These are phyloP conservation scores for Perodicticus potto DNA, from an alignment of 2,797 vertebrate genomes.

Conservation along the genomic window DNA sequence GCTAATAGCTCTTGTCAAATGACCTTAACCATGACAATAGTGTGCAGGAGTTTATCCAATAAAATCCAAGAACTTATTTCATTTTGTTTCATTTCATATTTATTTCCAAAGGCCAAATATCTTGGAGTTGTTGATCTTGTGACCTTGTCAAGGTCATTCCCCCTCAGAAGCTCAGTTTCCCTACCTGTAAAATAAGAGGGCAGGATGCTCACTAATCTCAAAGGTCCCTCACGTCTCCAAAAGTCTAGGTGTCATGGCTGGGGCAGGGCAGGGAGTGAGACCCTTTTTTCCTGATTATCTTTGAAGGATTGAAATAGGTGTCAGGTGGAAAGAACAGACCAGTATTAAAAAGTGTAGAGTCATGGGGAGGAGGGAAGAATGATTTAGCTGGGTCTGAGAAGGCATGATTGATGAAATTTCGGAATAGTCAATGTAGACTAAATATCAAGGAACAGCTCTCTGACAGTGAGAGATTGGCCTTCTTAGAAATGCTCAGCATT, in stretches of 20 bases:
- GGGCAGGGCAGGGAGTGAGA: background rate
- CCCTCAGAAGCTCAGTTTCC: background rate
- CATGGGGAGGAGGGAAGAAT: background rate
- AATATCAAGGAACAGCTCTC: constrained; percentile 3
- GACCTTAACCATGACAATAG: background rate
- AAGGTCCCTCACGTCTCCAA: background rate
- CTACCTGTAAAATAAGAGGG: background rate
- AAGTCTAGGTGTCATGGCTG: background rate
- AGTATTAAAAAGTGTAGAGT: background rate
- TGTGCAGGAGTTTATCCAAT: background rate
- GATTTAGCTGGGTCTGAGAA: background rate
- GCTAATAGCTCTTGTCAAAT: background rate
- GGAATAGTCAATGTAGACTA: background rate
- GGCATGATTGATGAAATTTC: constrained; percentile 28
- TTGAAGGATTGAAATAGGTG: background rate
- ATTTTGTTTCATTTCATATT: background rate
- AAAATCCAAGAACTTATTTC: background rate
- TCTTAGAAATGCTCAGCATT: constrained; percentile 23
- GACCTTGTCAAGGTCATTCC: background rate
- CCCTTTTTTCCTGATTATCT: background rate
- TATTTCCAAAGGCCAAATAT: background rate
- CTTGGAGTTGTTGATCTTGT: background rate
- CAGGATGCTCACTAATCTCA: background rate
- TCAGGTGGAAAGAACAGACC: background rate
- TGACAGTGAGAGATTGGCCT: constrained; percentile 55